phyloP scores from a whole-genome alignment of 1,140 invertebrate genomes.

The Meloidogyne exigua region DNA sequence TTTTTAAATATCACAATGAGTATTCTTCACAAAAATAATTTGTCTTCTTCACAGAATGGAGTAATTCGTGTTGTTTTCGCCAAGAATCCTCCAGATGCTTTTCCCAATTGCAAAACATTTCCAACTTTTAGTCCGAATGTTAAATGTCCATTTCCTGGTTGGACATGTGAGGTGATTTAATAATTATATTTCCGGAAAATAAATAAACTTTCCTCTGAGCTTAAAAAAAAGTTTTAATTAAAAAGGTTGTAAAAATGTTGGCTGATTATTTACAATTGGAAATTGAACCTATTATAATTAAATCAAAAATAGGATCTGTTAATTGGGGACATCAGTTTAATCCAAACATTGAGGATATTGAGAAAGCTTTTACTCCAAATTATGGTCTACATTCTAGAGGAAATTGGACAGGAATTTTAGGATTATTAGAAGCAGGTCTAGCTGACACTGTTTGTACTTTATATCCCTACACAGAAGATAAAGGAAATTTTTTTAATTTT shows the following conservation, averaged over 20 bases:
- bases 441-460: conserved; percentile 42
- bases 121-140: conserved; percentile 35
- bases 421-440: conserved; percentile 36
- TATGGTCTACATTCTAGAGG: conserved; percentile 32
- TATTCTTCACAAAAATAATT: no score
- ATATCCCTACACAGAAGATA: conserved; percentile 42
- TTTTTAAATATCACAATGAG: no score
- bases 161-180: conserved; percentile 32
- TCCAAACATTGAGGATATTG: background rate
- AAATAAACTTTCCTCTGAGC: background rate
- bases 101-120: conserved; percentile 30
- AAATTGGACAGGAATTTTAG: conserved; percentile 46
- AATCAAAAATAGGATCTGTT: conserved; percentile 34
- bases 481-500: conserved; percentile 28
- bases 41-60: background rate
- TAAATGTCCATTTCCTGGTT: conserved; percentile 45
- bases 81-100: conserved; percentile 44
- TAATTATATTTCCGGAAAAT: background rate
- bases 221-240: background rate
- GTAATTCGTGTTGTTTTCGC: conserved; percentile 35
- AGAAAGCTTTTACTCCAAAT: background rate
- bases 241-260: conserved; percentile 39
- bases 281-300: conserved; percentile 37
- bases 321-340: conserved; percentile 40
- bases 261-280: conserved; percentile 26